Evolutionary conservation across 2,113 vertebrate species (phyloP), one percentile per base, ranked within the genome.

Genomic region (Rhodinocichla rosea): DNA sequence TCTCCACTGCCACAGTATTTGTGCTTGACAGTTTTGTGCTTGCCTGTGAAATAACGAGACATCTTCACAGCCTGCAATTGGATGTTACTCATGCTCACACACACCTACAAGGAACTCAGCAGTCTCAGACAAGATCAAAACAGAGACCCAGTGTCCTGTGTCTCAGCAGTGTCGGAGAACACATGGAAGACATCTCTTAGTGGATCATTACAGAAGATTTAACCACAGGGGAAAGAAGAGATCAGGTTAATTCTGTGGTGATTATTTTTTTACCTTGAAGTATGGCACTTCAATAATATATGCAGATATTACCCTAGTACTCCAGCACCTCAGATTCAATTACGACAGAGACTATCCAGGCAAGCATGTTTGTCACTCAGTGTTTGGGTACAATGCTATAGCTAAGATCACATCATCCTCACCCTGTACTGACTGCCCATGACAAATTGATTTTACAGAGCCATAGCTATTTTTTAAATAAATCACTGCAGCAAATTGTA

Each of bases 361-460:
- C 47, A 90, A 80, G 60, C 8, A 13, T 47, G 33, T 78, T 87
- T 95, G 89, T 68, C 44, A 32, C 47, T 83, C 64, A 50, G 20
- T 60, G 33, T 50, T 81, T 67, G 74, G 47, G 52, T 55, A 67
- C 19, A 45, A 79, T 68, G 80, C 83, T 76, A 33, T 22, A 75
- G 64, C 56, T 84, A 7, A 35, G 57, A 87, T 87, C 83, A 75
- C n/a, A 56, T 92, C 92, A 92, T 79, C 49, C 57, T 89, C 69
- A 87, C 50, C 39, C 73, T 63, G 28, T 9, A 1, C 0, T 82
- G 52, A 78, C 52, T 94, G 56, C 47, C 23, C 60, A n/a, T 40
- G 56, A 87, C 56, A 87, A 64, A 91, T 45, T 47, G 89, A 78
- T 94, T 94, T 91, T 92, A 60, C 60, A 90, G 84, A 87, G 30